Percentiles rank a stretch among this genome's conserved stretches.
phyloP scores from a whole-genome alignment of 2,113 vertebrate species.

The Alectura lathami region DNA sequence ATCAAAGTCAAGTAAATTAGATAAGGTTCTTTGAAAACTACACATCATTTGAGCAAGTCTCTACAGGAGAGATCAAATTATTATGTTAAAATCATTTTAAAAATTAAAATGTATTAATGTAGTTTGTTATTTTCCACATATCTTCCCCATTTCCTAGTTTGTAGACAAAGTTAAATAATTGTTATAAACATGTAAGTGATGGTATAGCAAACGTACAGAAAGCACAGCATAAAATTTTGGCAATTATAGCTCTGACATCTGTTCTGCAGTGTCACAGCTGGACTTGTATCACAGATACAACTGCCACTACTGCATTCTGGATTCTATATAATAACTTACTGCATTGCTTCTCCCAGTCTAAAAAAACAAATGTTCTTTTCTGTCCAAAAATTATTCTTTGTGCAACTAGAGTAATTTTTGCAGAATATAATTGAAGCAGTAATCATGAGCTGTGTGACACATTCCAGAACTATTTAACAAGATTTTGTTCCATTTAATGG shows the following conservation, averaged over 20 bases:
- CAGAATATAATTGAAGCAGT: background rate
- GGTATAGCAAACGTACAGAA: slow-evolving; percentile 13
- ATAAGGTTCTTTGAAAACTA: slow-evolving; percentile 1
- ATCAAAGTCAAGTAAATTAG: background rate
- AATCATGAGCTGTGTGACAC: background rate
- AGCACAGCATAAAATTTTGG: background rate
- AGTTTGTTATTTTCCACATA: slow-evolving; percentile 6
- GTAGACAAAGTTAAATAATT: background rate
- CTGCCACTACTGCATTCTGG: background rate
- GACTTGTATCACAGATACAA: background rate
- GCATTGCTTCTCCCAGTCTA: background rate
- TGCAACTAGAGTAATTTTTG: background rate
- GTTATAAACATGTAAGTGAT: background rate
- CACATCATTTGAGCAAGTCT: slow-evolving; percentile 8
- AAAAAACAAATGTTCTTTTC: background rate
- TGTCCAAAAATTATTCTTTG: background rate
- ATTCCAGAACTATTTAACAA: background rate
- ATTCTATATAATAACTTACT: background rate
- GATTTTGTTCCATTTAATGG: background rate
- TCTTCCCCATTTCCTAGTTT: background rate
- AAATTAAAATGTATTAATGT: slow-evolving; percentile 22
- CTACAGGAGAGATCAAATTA: background rate
- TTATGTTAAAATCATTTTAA: background rate
- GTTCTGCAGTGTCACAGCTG: background rate
- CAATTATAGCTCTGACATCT: slow-evolving; percentile 24